Evolutionary conservation across 2,797 vertebrate genomes (phyloP), one percentile per base, ranked within the genome.

Genomic region (Podarcis siculus): DNA sequence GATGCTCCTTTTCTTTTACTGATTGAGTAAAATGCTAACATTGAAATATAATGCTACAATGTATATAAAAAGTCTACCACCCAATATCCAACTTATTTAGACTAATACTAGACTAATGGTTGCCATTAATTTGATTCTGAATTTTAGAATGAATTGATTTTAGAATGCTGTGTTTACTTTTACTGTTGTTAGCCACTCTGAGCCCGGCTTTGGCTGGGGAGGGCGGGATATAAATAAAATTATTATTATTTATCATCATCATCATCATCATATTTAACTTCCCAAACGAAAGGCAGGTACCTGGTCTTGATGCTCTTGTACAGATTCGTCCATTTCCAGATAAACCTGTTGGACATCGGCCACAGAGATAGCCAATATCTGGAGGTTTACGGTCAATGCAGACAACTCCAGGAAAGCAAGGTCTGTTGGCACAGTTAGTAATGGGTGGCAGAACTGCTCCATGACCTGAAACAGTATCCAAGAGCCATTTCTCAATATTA

Each of bases 401-500:
- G 0, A 96, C 90, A 21, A 95, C 97, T 21, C 98, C 97, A 0
- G 97, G 98, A 90, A 98, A 98, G 77, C 98, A 98, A 0, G 97
- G 97, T 76, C 97, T 93, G 69, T 92, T 96, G 91, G 96, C 94
- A 91, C 98, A 98, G 0, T 94, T 96, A 0, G 96, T 89, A 0
- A 92, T 82, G 2, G 27, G 82, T 4, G 90, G 4, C 10, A 92
- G 93, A 8, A 61, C 55, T 0, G 88, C 85, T 79, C 83, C 45
- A 0, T 2, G 64, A 73, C 87, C 94, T 92, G 1, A 81, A 92
- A 82, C 30, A 8, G 25, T 55, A 27, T 37, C 82, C 15, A 86
- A 83, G 21, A 71, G 1, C 0, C n/a, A 67, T 58, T 25, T 21
- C 42, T 78, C 25, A 49, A 3, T 1, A 45, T 83, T 82, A 83